Conservation (phyloP, 2,797 vertebrate genomes). For the Coreius guichenoti region DNA sequence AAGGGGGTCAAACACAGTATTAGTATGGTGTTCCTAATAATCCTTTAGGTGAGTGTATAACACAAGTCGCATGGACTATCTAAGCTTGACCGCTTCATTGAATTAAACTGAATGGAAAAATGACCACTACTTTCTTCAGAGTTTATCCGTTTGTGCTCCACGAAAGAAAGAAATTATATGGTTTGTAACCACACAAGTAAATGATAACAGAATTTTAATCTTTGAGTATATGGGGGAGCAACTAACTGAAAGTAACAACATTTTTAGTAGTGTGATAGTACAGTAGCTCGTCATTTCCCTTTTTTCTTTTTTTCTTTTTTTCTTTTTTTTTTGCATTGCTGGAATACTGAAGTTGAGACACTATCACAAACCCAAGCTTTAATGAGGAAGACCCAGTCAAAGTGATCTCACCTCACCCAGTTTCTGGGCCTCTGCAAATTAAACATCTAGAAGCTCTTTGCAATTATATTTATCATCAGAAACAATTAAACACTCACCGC, state of each 20-base stretch:
- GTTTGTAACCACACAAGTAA: not conserved
- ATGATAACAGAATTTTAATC: too few relatives aligned
- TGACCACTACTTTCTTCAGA: not conserved
- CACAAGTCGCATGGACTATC: too few relatives aligned
- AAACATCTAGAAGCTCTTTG: slow-evolving; percentile 59
- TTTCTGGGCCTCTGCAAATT: slow-evolving; percentile 50
- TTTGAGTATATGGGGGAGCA: too few relatives aligned
- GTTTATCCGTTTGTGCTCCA: not conserved
- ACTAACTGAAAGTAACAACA: not conserved
- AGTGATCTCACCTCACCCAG: slow-evolving; percentile 22
- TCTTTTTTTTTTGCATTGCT: slow-evolving; percentile 11
- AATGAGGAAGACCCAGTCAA: slow-evolving; percentile 27
- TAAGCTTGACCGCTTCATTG: not conserved
- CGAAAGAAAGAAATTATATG: not conserved
- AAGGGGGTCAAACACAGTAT: too few relatives aligned
- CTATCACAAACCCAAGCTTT: slow-evolving; percentile 1
- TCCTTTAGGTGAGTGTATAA: too few relatives aligned
- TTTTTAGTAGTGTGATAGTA: not conserved
- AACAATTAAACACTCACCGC: slow-evolving; percentile 57
- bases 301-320: too few relatives aligned
- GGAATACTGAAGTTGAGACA: slow-evolving; percentile 17
- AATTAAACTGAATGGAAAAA: not conserved
- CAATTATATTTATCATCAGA: slow-evolving; percentile 78
- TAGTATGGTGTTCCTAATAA: too few relatives aligned
- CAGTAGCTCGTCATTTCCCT: not conserved